Evolutionary conservation across 2,888 invertebrate species (phyloP).

Genomic region (Schrankia costaestrigalis): DNA sequence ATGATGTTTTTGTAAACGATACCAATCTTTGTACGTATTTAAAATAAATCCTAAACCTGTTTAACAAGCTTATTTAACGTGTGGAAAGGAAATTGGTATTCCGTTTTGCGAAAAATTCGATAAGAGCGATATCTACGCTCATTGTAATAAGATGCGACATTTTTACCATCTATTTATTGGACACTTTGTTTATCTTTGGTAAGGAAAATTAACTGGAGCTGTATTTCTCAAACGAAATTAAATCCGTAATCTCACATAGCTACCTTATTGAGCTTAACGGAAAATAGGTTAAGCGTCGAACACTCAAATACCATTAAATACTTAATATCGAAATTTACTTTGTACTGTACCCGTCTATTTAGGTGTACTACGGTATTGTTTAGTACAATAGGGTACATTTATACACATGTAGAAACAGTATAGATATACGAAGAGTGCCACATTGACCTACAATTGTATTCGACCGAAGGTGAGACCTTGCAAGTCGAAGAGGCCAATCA

Average conservation of each 20-base stretch:
- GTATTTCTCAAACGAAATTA: no score
- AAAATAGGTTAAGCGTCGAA: conserved; percentile 15
- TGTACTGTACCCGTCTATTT: conserved; percentile 2
- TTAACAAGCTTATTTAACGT: conserved; percentile 25
- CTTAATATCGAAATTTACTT: conserved; percentile 9
- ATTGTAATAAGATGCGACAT: conserved; percentile 8
- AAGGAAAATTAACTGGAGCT: conserved; percentile 14
- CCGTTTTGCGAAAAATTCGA: conserved; percentile 23
- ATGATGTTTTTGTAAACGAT: conserved; percentile 6
- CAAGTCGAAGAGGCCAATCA: conserved; percentile 48
- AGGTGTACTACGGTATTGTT: background rate
- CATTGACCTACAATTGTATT: conserved; percentile 45
- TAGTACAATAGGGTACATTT: conserved; percentile 1
- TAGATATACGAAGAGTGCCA: conserved; percentile 23
- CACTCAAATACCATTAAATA: conserved; percentile 7
- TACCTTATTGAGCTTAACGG: no score
- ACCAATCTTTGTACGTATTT: conserved; percentile 8
- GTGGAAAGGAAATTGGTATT: conserved; percentile 28
- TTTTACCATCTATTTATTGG: conserved; percentile 12
- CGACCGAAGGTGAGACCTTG: conserved; percentile 45
- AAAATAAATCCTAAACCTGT: conserved; percentile 15
- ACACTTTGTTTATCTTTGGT: conserved; percentile 12
- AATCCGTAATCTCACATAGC: no score
- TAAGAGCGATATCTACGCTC: conserved; percentile 15
- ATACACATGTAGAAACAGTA: conserved; percentile 18